Conservation (phyloP, 1,140 invertebrate genomes). For the Trypoxylus dichotomus region DNA sequence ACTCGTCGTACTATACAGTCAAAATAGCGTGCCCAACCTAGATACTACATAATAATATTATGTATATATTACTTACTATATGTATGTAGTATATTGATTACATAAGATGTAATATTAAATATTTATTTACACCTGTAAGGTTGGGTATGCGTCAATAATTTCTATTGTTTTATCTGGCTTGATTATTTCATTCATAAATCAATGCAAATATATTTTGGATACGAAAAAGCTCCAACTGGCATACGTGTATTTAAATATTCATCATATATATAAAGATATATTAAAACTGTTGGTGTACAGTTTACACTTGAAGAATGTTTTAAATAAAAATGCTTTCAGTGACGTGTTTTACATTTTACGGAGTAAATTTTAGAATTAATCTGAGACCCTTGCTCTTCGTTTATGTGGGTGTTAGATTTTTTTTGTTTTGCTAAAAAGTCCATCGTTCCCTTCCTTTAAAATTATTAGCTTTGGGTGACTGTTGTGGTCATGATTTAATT, state of each 20-base stretch:
- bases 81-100: neutral
- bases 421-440: too few species aligned
- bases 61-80: neutral
- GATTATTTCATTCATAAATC: constrained; percentile 21
- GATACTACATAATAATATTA: neutral
- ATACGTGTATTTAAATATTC: constrained; percentile 7
- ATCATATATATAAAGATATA: neutral
- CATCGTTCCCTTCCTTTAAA: too few species aligned
- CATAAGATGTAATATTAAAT: neutral
- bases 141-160: neutral
- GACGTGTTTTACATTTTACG: too few species aligned
- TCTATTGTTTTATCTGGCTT: constrained; percentile 7
- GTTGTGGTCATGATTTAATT: too few species aligned
- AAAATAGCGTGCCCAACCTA: neutral
- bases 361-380: too few species aligned
- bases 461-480: too few species aligned
- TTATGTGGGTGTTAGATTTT: too few species aligned
- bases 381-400: too few species aligned
- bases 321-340: too few species aligned
- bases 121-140: constrained; percentile 13
- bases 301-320: too few species aligned
- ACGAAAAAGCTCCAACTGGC: neutral
- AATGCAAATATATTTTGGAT: constrained; percentile 21
- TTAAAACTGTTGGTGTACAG: neutral
- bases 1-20: neutral